Percentiles rank a stretch among this genome's conserved stretches.
Conservation (phyloP, 2,113 vertebrate species). For the Rhabdomys dilectus region DNA sequence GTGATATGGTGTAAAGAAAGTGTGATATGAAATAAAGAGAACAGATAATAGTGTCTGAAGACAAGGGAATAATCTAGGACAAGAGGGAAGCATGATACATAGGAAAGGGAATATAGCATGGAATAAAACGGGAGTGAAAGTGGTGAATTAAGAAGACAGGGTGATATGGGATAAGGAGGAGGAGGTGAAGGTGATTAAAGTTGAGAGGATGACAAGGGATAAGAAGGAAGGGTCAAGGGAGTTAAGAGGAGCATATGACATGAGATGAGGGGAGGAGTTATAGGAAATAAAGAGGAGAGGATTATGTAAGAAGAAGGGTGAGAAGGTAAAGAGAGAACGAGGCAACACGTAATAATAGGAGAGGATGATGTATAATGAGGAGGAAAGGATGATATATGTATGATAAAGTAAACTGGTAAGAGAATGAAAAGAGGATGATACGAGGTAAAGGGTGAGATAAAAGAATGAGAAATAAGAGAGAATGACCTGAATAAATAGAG, state of each 20-base stretch:
- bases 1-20: background rate
- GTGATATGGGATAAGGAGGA: background rate
- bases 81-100: background rate
- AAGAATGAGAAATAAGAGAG: background rate
- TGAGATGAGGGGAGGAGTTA: background rate
- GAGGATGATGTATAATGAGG: background rate
- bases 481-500: background rate
- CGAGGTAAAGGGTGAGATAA: background rate
- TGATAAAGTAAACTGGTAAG: too few relatives aligned
- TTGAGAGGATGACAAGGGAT: too few relatives aligned
- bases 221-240: too few relatives aligned
- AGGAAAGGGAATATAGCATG: background rate
- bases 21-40: background rate
- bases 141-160: background rate
- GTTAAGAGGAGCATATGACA: background rate
- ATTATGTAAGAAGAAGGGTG: background rate
- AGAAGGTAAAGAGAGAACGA: background rate
- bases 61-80: background rate
- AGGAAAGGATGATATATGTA: background rate
- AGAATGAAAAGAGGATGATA: background rate
- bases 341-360: background rate
- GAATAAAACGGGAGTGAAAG: background rate
- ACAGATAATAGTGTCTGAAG: background rate
- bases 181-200: background rate
- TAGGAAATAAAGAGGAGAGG: background rate